Conservation (phyloP, 2,113 vertebrate species). For the Geococcyx californianus region DNA sequence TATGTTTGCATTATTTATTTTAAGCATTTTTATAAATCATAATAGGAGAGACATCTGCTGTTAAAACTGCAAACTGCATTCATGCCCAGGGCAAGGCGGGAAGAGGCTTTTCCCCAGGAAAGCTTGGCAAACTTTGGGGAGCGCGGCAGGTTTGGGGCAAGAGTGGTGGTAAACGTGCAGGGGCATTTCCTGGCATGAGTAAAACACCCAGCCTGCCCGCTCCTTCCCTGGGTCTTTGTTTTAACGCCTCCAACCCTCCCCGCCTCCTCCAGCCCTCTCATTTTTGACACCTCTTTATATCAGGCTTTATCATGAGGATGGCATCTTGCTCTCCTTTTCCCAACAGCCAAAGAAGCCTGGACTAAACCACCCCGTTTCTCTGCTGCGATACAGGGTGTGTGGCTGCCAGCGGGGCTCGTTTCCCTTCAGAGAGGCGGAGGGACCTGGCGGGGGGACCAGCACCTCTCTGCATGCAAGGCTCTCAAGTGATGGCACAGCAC, state of each 20-base stretch:
- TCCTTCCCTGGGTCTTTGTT: not conserved
- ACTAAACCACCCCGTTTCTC: not conserved
- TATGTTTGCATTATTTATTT: constrained; percentile 82
- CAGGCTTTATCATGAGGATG: constrained; percentile 5
- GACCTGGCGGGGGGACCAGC: not conserved
- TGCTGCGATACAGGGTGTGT: not conserved
- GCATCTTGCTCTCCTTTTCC: not conserved
- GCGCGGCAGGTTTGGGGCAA: not conserved
- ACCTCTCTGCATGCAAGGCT: not conserved
- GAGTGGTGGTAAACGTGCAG: fast-evolving
- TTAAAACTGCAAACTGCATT: constrained; percentile 87
- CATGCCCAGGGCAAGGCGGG: constrained; percentile 40
- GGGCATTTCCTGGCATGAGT: not conserved
- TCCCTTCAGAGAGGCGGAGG: not conserved
- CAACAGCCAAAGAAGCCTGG: not conserved
- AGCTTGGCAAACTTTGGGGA: constrained; percentile 38
- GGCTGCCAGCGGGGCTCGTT: too few relatives aligned
- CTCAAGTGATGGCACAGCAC: not conserved
- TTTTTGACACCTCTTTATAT: constrained; percentile 31
- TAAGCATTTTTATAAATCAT: constrained; percentile 86
- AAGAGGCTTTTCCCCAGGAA: constrained; percentile 30
- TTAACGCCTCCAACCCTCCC: not conserved
- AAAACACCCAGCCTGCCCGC: not conserved
- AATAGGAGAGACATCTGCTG: constrained; percentile 87
- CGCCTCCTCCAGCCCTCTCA: not conserved